Evolutionary conservation across 2,888 invertebrate genomes (phyloP).

Genomic region (Rhamnusium bicolor): DNA sequence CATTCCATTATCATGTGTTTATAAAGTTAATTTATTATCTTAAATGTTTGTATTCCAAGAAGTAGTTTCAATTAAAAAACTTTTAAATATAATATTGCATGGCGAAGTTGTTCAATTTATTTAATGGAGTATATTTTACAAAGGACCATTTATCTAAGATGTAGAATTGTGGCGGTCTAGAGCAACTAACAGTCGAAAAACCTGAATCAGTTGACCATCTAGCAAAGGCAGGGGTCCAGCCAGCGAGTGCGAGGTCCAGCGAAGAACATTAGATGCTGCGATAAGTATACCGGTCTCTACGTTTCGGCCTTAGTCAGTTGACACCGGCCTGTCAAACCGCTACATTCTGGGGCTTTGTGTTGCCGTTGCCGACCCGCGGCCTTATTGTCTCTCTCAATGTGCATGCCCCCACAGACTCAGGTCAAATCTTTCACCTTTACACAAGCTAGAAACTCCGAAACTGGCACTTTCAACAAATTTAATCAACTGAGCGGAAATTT

Average conservation of each 20-base stretch:
- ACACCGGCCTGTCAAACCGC: constrained; percentile 64
- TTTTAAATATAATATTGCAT: neutral
- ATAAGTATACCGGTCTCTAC: constrained; percentile 18
- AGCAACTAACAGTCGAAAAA: constrained; percentile 18
- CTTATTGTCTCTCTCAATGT: constrained; percentile 22
- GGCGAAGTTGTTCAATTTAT: neutral
- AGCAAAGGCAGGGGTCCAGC: constrained; percentile 18
- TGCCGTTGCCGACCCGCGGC: constrained; percentile 23
- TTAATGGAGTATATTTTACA: constrained; percentile 5
- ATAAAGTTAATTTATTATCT: neutral
- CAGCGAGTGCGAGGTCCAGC: constrained; percentile 16
- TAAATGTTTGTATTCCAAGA: neutral
- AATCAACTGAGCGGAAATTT: constrained; percentile 23
- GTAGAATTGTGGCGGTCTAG: constrained; percentile 18
- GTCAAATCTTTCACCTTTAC: constrained; percentile 22
- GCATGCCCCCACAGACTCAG: constrained; percentile 5
- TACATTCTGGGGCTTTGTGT: constrained; percentile 51
- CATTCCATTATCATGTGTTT: neutral
- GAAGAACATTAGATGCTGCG: constrained; percentile 29
- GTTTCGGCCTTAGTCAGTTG: constrained; percentile 56
- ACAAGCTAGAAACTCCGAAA: constrained; percentile 4
- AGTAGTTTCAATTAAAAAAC: neutral
- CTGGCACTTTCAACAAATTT: constrained; percentile 24
- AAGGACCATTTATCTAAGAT: constrained; percentile 29
- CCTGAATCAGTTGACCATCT: constrained; percentile 29